These are phyloP conservation scores for Rhea americana DNA, from an alignment of 2,113 vertebrate genomes.

Conservation along the genomic window DNA sequence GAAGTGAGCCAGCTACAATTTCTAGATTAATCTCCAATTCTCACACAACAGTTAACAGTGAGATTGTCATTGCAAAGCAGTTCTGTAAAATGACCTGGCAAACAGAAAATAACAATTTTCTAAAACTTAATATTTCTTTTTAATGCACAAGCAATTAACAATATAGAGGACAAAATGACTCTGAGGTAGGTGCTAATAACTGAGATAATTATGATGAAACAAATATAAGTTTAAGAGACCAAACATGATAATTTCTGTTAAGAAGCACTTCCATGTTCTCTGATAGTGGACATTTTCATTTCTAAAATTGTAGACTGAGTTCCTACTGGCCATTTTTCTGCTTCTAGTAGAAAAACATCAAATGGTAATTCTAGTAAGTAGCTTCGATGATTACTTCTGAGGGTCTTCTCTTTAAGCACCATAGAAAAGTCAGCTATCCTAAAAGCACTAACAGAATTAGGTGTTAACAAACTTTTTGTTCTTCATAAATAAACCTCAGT, in stretches of 20 bases:
- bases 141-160: not conserved
- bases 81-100: not conserved
- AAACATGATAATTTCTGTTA: not conserved
- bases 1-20: not conserved
- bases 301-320: not conserved
- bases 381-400: constrained; percentile 6
- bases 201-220: not conserved
- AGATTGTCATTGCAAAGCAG: not conserved
- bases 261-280: not conserved
- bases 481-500: not conserved
- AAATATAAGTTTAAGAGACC: not conserved
- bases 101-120: not conserved
- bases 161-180: not conserved
- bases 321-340: not conserved
- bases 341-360: constrained; percentile 6
- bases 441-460: not conserved
- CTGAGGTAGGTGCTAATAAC: not conserved
- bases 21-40: not conserved
- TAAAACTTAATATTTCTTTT: not conserved
- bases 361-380: not conserved
- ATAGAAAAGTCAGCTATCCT: not conserved
- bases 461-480: not conserved
- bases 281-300: not conserved
- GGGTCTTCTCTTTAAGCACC: not conserved
- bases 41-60: constrained; percentile 20